Base-by-base conservation (phyloP, 1,140 invertebrate genomes). In the Caerostris extrusa region DNA sequence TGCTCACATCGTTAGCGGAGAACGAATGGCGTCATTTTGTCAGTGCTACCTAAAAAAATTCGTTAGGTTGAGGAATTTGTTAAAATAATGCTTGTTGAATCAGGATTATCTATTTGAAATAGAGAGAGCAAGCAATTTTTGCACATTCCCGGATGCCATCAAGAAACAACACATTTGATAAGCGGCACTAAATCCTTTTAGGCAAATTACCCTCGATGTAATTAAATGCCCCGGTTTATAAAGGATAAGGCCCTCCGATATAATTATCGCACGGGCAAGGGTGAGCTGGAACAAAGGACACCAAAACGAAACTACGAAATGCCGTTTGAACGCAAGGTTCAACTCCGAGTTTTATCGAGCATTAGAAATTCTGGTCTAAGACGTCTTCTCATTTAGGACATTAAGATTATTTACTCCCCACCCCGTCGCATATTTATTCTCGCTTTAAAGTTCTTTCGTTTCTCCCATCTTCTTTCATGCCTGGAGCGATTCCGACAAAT, bases 91-190 rank as follows among this genome's bases (percentile, higher is more conserved):
- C 34, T 34, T 34, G 34, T 34, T 34, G 34, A 34, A 34, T 34
- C 34, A 34, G 34, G 34, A 34, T 34, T 34, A 34, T 34, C 34
- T 34, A 34, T 34, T 34, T 34, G 34, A 34, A 34, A 34, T 34
- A 34, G 34, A 34, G 34, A 34, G 34, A 34, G 10, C 7, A 10
- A 50, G 83, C 64, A 93, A 93, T 86, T 87, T 93, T 93, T 87
- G 53, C 19, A 87, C 67, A 93, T 57, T 87, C 67, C 67, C 91
- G 53, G 5, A 7, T 8, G 81, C 77, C 60, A 60, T 82, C 17
- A 93, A 93, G 92, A 89, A 93, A 93, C 92, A 93, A 89, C 67
- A 88, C 92, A 88, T 93, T 93, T 93, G 92, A 93, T 93, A 93
- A 93, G 92, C 86, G 60, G 82, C 64, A 81, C 67, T 93, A 93